phyloP scores from a whole-genome alignment of 2,113 vertebrate genomes.

The Nestor notabilis region DNA sequence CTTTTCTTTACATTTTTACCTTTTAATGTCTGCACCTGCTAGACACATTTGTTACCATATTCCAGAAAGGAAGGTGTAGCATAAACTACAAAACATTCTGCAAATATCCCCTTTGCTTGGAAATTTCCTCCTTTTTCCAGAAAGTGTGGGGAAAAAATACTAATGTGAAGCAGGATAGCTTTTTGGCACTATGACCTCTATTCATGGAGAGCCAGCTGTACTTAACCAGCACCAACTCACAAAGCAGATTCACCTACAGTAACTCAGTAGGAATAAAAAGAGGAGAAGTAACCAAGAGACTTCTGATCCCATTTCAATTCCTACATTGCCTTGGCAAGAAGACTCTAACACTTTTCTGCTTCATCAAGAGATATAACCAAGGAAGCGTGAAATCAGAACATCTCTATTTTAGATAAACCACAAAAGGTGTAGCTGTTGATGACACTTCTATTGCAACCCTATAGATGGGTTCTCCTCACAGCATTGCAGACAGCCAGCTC shows the following conservation, averaged over 20 bases:
- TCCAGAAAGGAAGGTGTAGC: constrained; percentile 30
- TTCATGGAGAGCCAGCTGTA: constrained; percentile 35
- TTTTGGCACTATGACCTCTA: constrained; percentile 32
- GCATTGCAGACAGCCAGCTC: not conserved
- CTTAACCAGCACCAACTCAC: not conserved
- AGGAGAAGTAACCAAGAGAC: not conserved
- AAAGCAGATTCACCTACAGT: constrained; percentile 26
- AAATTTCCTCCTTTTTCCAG: constrained; percentile 50
- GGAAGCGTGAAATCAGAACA: not conserved
- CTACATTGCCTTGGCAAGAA: not conserved
- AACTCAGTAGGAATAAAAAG: not conserved
- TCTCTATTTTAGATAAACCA: not conserved
- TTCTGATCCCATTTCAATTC: not conserved
- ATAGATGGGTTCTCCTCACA: not conserved
- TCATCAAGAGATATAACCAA: not conserved
- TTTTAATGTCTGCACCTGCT: constrained; percentile 52
- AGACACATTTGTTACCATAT: constrained; percentile 38
- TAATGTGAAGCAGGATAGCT: not conserved
- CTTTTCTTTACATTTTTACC: constrained; percentile 34
- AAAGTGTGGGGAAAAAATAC: not conserved
- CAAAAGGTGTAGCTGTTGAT: not conserved
- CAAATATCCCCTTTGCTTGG: constrained; percentile 35
- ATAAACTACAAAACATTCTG: constrained; percentile 46
- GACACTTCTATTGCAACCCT: not conserved
- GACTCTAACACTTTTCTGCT: not conserved